These are phyloP conservation scores for Nyctereutes procyonoides DNA, from an alignment of 2,113 vertebrate species.

Conservation along the genomic window DNA sequence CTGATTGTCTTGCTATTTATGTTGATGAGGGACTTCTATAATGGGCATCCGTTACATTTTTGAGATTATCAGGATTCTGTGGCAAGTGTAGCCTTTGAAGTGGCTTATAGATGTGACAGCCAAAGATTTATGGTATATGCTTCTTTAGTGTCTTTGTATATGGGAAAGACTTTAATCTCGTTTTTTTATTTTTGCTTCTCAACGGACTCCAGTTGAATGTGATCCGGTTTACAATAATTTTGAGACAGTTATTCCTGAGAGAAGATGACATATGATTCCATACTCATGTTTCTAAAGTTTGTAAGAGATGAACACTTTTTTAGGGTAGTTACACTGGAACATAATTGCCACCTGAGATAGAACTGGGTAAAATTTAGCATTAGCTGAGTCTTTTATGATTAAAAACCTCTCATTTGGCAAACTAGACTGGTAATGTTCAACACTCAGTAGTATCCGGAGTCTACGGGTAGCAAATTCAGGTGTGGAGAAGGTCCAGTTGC, in stretches of 20 bases:
- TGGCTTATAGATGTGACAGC: background rate
- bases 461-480: background rate
- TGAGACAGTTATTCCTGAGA: background rate
- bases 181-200: conserved; percentile 12
- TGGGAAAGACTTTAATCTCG: background rate
- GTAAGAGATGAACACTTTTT: background rate
- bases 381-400: background rate
- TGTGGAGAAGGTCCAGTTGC: background rate
- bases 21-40: background rate
- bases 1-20: background rate
- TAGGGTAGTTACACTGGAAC: background rate
- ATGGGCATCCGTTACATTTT: background rate
- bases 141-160: background rate
- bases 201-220: background rate
- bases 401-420: conserved; percentile 27
- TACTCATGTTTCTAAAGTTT: conserved; percentile 23
- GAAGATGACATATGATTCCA: background rate
- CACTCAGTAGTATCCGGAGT: background rate
- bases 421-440: background rate
- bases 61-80: background rate
- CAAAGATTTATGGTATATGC: background rate
- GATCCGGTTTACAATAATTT: background rate
- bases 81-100: background rate
- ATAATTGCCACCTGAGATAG: background rate
- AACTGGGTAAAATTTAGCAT: background rate